phyloP scores from a whole-genome alignment of 2,113 vertebrate genomes.

The Pampusana beccarii region DNA sequence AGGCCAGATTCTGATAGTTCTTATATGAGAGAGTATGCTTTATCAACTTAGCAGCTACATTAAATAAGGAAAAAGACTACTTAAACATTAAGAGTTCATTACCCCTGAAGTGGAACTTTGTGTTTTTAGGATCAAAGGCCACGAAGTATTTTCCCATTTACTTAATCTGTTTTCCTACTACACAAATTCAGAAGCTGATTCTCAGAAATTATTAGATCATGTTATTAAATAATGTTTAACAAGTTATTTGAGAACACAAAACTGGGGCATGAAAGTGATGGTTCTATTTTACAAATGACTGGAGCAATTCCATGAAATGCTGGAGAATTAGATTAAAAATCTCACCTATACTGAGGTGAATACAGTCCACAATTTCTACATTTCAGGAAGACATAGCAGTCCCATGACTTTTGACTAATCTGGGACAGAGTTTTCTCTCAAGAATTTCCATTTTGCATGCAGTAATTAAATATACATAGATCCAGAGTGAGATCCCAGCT shows the following conservation, averaged over 20 bases:
- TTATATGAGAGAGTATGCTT: background rate
- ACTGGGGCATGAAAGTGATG: background rate
- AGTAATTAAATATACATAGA: constrained; percentile 10
- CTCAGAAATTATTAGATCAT: background rate
- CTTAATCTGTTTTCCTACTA: background rate
- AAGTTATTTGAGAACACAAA: background rate
- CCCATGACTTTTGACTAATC: background rate
- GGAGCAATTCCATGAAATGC: background rate
- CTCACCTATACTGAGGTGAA: background rate
- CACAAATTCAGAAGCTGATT: background rate
- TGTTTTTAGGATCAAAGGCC: background rate
- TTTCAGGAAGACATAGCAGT: background rate
- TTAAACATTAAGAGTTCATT: background rate
- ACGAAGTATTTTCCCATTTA: background rate
- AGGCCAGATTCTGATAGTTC: background rate
- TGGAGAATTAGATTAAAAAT: background rate
- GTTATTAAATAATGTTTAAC: background rate
- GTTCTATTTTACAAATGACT: background rate
- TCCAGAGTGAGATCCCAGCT: background rate
- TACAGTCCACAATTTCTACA: background rate
- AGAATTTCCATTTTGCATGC: background rate
- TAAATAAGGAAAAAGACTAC: background rate
- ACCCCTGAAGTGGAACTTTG: background rate
- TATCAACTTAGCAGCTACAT: background rate
- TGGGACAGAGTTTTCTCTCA: background rate